These are phyloP conservation scores for Drosophila ogumai DNA, from an alignment of 1,140 invertebrate genomes.

Conservation along the genomic window DNA sequence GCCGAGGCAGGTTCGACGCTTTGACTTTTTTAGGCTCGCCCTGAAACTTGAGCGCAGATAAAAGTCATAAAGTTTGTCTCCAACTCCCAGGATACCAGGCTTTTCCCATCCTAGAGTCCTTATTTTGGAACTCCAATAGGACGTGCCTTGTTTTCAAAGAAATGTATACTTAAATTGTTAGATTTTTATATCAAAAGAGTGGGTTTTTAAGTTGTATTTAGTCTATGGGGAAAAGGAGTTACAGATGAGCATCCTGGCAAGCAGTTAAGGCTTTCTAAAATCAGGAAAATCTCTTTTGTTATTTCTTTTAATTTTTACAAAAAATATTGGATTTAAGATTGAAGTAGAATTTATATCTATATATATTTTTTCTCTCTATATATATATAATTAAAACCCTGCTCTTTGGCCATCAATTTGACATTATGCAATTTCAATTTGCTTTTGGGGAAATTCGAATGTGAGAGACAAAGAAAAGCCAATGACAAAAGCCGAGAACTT, in stretches of 20 bases:
- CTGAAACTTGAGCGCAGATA: constrained; percentile 70
- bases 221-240: background rate
- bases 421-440: constrained; percentile 51
- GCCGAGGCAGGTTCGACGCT: background rate
- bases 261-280: background rate
- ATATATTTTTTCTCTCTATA: background rate
- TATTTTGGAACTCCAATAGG: background rate
- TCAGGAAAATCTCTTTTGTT: background rate
- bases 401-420: constrained; percentile 9
- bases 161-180: background rate
- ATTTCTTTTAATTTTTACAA: too few species aligned
- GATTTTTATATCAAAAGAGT: background rate
- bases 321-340: too few species aligned
- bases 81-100: background rate
- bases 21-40: constrained; percentile 14
- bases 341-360: too few species aligned
- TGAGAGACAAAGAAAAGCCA: constrained; percentile 30
- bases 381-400: background rate
- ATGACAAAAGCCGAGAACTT: constrained; percentile 58
- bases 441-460: constrained; percentile 15
- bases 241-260: background rate
- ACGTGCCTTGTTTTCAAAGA: background rate
- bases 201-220: background rate
- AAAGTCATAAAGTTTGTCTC: constrained; percentile 73
- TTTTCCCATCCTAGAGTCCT: background rate